phyloP scores from a whole-genome alignment of 2,797 vertebrate genomes.

The Oreochromis grahami region DNA sequence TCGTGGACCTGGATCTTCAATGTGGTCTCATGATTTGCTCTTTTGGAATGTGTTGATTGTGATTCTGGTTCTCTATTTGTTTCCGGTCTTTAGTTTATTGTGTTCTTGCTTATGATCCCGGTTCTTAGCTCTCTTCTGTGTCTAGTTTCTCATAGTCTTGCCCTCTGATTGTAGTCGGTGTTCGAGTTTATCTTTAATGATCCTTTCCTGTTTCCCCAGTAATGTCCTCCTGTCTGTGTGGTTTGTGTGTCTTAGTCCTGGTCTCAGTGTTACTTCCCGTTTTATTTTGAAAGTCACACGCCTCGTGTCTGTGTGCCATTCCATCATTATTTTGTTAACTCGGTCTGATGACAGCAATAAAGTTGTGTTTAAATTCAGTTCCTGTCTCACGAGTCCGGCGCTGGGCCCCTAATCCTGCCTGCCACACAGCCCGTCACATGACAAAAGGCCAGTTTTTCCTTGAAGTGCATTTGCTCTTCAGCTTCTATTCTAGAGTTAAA shows the following conservation, averaged over 20 bases:
- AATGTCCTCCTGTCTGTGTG: neutral
- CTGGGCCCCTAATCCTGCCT: neutral
- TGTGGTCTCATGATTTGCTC: neutral
- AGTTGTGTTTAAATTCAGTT: neutral
- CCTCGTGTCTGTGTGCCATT: fast-evolving
- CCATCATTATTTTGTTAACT: neutral
- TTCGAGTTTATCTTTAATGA: neutral
- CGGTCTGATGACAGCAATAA: neutral
- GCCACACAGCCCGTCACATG: neutral
- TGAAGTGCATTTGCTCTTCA: neutral
- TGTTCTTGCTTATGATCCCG: neutral
- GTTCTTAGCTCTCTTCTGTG: neutral
- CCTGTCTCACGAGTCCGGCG: neutral
- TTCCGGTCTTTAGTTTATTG: neutral
- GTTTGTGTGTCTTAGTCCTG: neutral
- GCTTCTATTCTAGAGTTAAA: neutral
- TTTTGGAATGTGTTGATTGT: neutral
- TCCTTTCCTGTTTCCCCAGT: neutral
- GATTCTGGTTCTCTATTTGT: neutral
- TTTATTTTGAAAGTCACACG: neutral
- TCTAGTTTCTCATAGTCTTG: neutral
- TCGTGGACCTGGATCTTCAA: neutral
- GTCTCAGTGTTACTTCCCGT: neutral
- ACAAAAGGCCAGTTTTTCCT: neutral
- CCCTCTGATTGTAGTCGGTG: neutral